Base-by-base conservation (phyloP, 2,888 invertebrate genomes). In the Aphidoletes aphidimyza region DNA sequence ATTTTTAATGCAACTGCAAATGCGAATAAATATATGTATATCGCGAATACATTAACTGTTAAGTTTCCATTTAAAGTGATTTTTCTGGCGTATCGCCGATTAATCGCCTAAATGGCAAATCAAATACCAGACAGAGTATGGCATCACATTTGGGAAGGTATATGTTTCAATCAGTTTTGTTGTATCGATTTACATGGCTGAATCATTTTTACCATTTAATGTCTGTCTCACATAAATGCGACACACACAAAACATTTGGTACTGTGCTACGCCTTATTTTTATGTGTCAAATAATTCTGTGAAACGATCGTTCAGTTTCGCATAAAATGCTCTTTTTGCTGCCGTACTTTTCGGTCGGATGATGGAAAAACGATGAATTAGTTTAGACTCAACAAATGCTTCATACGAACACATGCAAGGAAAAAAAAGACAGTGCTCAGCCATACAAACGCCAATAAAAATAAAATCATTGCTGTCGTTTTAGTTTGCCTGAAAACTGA, bases 1-100 rank as follows among this genome's bases (percentile, higher is more conserved):
- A 69, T 69, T 69, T 69, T 69, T 69, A 30, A 22, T 3, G 54
- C 54, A 26, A 54, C 14, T 69, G 14, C 69, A 42, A 6, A 42
- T 30, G 14, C 30, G 17, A 30, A 34, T 69, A n/a, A n/a, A n/a
- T n/a, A n/a, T n/a, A n/a, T n/a, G n/a, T n/a, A 30, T n/a, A 54
- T 54, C 22, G n/a, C 9, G 69, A 69, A 69, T 69, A 69, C 69
- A 69, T 69, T 69, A 69, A 69, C 69, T 11, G 69, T 69, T 69
- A 69, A 69, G 69, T 69, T 69, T 69, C 69, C 69, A 69, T 69
- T 69, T 69, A 69, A 69, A 69, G 69, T 30, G 30, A 69, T 69
- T 30, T 69, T 69, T 69, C 69, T 54, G 54, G 22, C 22, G 54
- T 54, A 54, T 54, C 22, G 54, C 47, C 47, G 47, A 47, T 47